Conservation (phyloP, 2,797 vertebrate genomes). For the Danio kyathit region DNA sequence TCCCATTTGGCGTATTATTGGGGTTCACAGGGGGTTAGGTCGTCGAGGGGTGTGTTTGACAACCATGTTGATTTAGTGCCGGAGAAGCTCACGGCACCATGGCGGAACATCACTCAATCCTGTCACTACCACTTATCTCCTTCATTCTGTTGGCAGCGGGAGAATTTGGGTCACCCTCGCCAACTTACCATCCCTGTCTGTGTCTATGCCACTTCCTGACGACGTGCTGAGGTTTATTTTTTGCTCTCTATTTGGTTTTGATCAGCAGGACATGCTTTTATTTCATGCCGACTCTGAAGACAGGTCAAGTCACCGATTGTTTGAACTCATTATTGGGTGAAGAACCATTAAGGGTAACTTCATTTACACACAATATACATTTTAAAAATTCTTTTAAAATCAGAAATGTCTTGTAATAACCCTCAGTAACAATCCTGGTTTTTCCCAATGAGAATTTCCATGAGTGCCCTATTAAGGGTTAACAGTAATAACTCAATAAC, state of each 20-base stretch:
- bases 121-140: conserved; percentile 93
- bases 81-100: conserved; percentile 80
- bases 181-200: conserved; percentile 58
- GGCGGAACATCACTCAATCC: conserved; percentile 91
- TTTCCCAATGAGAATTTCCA: no score
- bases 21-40: conserved; percentile 88
- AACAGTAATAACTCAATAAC: conserved; percentile 11
- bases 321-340: background rate
- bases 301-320: background rate
- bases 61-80: conserved; percentile 89
- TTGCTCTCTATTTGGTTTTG: background rate
- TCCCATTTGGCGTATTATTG: conserved; percentile 95
- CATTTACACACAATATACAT: no score
- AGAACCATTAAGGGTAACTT: no score
- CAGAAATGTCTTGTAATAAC: no score
- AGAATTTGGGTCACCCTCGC: conserved; percentile 81
- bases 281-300: background rate
- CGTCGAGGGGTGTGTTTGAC: conserved; percentile 86
- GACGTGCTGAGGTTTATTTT: conserved; percentile 20
- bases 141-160: conserved; percentile 85
- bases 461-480: no score
- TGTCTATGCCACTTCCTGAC: conserved; percentile 56
- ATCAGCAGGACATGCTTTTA: conserved; percentile 18
- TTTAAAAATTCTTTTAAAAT: no score
- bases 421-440: no score